Conservation (phyloP, 2,113 vertebrate genomes). For the Lasiurus borealis region DNA sequence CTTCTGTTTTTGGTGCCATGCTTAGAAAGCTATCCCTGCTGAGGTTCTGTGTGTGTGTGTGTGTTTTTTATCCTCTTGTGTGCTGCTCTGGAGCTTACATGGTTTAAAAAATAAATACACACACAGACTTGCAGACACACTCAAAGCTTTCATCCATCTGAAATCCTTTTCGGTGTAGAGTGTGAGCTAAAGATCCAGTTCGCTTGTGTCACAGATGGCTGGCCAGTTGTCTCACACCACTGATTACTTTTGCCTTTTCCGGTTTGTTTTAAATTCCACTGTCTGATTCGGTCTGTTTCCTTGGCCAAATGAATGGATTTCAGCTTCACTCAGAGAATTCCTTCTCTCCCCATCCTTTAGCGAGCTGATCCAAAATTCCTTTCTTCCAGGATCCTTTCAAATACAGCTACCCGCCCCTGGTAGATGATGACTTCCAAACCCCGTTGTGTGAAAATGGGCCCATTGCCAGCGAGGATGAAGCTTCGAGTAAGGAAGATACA, state of each 20-base stretch:
- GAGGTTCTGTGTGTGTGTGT: neutral
- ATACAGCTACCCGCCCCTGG: conserved; percentile 97
- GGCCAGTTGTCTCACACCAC: neutral
- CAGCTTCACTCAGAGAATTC: neutral
- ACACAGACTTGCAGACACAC: neutral
- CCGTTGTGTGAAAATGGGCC: conserved; percentile 97
- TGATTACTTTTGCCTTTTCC: conserved; percentile 11
- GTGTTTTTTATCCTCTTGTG: neutral
- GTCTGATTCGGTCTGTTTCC: conserved; percentile 17
- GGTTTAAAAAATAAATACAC: neutral
- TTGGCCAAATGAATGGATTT: conserved; percentile 32
- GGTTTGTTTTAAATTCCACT: conserved; percentile 43
- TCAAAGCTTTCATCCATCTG: conserved; percentile 29
- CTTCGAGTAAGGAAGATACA: conserved; percentile 93
- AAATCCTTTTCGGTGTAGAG: neutral
- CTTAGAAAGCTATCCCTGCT: neutral
- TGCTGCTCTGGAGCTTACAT: neutral
- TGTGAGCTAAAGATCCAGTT: neutral
- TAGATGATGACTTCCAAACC: conserved; percentile 98
- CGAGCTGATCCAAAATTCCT: neutral
- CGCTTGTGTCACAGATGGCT: neutral
- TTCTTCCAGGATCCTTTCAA: conserved; percentile 94
- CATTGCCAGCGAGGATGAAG: conserved; percentile 94
- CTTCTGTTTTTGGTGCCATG: conserved; percentile 1
- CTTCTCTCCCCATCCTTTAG: neutral